These are phyloP conservation scores for Sturnira hondurensis DNA, from an alignment of 2,113 vertebrate species.

Conservation along the genomic window DNA sequence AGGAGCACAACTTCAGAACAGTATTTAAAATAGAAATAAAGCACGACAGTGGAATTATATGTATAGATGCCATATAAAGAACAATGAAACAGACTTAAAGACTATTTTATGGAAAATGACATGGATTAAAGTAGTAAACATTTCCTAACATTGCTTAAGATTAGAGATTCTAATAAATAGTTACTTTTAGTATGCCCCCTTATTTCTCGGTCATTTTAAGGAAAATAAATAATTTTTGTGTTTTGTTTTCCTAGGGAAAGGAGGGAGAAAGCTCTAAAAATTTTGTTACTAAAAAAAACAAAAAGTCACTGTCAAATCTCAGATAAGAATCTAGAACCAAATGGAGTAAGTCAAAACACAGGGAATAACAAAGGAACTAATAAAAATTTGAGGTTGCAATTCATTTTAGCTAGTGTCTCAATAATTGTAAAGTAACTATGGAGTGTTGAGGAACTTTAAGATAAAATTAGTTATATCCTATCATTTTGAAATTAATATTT, in stretches of 20 bases:
- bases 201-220: not conserved
- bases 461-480: not conserved
- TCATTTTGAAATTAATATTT: slow-evolving; percentile 41
- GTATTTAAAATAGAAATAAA: slow-evolving; percentile 6
- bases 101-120: not conserved
- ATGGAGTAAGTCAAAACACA: not conserved
- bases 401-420: not conserved
- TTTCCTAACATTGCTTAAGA: not conserved
- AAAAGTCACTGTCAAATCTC: not conserved
- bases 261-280: not conserved
- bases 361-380: not conserved
- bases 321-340: not conserved
- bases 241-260: not conserved
- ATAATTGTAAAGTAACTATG: not conserved
- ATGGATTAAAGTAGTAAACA: not conserved
- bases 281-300: not conserved
- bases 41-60: not conserved
- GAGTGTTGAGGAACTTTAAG: not conserved
- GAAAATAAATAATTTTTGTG: not conserved
- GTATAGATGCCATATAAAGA: not conserved
- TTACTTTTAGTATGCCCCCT: not conserved
- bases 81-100: not conserved
- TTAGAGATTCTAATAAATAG: not conserved
- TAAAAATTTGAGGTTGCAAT: not conserved
- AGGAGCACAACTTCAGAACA: not conserved